Evolutionary conservation across 2,797 vertebrate genomes (phyloP).

Genomic region (Argya squamiceps): DNA sequence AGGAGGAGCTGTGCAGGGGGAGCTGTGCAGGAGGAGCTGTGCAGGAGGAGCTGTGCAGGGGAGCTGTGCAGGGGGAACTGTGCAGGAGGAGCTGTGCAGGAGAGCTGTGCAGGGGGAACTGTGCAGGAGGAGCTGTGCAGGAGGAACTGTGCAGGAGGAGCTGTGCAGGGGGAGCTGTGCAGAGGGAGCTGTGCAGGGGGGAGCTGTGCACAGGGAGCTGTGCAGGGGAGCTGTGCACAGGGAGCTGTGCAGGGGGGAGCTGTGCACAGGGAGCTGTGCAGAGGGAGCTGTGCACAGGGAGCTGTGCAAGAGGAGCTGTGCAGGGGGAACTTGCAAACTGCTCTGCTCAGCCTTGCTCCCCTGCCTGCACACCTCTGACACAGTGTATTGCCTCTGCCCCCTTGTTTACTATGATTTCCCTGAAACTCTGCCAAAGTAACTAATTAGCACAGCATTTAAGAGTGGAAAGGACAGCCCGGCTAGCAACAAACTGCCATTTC

Average conservation of each 20-base stretch:
- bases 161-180: too few relatives aligned
- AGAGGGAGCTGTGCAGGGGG: too few relatives aligned
- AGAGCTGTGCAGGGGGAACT: too few relatives aligned
- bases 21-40: too few relatives aligned
- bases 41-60: neutral
- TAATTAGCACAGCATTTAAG: neutral
- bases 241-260: neutral
- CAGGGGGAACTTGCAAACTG: neutral
- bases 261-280: too few relatives aligned
- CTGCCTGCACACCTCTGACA: neutral
- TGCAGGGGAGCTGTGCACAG: neutral
- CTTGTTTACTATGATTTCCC: neutral
- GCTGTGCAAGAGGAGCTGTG: too few relatives aligned
- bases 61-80: neutral
- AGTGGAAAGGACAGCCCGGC: neutral
- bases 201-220: neutral
- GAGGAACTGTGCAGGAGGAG: too few relatives aligned
- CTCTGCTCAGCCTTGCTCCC: neutral
- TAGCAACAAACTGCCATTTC: neutral
- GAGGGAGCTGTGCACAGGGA: neutral
- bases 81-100: too few relatives aligned
- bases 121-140: too few relatives aligned
- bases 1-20: too few relatives aligned
- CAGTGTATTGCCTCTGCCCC: fast-evolving
- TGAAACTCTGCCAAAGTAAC: neutral